Base-by-base conservation (phyloP, 1,140 invertebrate genomes). In the Heliconius eleuchia region DNA sequence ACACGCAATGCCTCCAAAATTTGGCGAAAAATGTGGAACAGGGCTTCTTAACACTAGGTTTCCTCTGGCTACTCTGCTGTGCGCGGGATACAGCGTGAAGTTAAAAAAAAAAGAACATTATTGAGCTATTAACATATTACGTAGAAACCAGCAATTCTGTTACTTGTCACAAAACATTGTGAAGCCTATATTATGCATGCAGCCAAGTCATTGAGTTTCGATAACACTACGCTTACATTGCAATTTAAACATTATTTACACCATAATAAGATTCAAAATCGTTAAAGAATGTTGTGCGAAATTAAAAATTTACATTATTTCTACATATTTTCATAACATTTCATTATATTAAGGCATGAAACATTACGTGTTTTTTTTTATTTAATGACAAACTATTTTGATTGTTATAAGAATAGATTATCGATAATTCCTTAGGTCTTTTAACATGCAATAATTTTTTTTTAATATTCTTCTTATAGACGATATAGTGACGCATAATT, bases 161-260 rank as follows among this genome's bases (percentile, higher is more conserved):
- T 71, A 77, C 66, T 19, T 71, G 66, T 77, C 50, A 39, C 70
- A 77, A 71, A 50, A 50, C 70, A 55, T 46, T 55, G 70, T 37
- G 42, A 71, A 52, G 70, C 30, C 70, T 30, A 37, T 46, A 76
- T 76, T 66, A 27, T 77, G 76, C 76, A 77, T 77, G 75, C 27
- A 18, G 23, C 70, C 70, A n/a, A 19, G 46, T 77, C 37, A 19
- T 76, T 39, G 13, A 30, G 37, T 27, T 76, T 16, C 11, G 13
- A 55, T 60, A 71, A 71, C 75, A 23, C 27, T 9, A 13, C 27
- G 76, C 60, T 76, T 66, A 27, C 60, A 66, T 71, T 55, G 30
- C 42, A 19, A 71, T 55, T 37, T 77, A 52, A 23, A 72, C 70
- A 27, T 42, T 66, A 75, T 75, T 6, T 19, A 34, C n/a, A 71